phyloP scores from a whole-genome alignment of 2,797 vertebrate species.

The Argyrosomus regius region DNA sequence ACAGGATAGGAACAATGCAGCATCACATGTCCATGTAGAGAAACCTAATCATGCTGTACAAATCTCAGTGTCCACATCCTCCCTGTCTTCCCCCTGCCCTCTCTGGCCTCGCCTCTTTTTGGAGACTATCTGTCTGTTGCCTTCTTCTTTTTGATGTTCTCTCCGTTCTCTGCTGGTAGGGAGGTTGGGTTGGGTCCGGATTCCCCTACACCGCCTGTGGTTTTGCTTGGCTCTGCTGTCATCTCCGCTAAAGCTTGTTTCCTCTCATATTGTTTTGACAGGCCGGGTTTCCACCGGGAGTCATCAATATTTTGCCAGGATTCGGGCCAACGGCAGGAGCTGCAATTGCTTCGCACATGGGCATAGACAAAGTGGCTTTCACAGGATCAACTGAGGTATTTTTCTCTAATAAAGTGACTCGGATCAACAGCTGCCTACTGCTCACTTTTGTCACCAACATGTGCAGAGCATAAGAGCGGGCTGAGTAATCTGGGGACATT shows the following conservation, averaged over 20 bases:
- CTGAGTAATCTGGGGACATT: constrained; percentile 61
- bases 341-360: constrained; percentile 94
- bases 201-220: constrained; percentile 81
- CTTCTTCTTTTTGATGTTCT: constrained; percentile 81
- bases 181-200: constrained; percentile 83
- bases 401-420: constrained; percentile 36
- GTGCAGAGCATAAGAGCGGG: constrained; percentile 67
- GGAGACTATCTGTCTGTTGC: constrained; percentile 79
- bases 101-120: constrained; percentile 65
- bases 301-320: constrained; percentile 99
- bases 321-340: constrained; percentile 96
- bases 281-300: constrained; percentile 99
- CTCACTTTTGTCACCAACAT: constrained; percentile 72
- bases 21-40: constrained; percentile 33
- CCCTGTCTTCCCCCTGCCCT: constrained; percentile 49
- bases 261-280: constrained; percentile 90
- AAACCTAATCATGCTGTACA: constrained; percentile 54
- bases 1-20: constrained; percentile 39
- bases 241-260: constrained; percentile 84
- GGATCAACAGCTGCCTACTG: constrained; percentile 56
- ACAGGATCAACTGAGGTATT: constrained; percentile 98
- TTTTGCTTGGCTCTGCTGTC: constrained; percentile 87
- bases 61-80: constrained; percentile 62
- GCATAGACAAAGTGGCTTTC: constrained; percentile 99
- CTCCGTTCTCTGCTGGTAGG: constrained; percentile 76